Evolutionary conservation across 2,888 invertebrate species (phyloP).

Genomic region (Nomada flava): DNA sequence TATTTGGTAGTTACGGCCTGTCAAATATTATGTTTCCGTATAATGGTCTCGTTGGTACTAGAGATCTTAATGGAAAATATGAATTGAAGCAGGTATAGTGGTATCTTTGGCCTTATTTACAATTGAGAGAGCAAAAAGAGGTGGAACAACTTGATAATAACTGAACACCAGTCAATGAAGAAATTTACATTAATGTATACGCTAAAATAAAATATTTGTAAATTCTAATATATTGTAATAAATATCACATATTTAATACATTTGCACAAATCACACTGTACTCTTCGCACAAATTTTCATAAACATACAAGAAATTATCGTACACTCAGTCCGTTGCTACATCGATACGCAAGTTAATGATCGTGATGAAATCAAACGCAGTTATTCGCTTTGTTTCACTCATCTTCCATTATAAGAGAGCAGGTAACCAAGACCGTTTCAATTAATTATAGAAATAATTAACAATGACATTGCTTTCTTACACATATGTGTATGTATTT

Average conservation of each 20-base stretch:
- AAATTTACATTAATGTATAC: not conserved
- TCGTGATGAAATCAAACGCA: constrained; percentile 2
- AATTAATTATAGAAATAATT: constrained; percentile 7
- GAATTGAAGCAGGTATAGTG: constrained; percentile 68
- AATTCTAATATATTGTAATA: constrained; percentile 68
- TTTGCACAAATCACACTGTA: constrained; percentile 24
- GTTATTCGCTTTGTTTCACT: constrained; percentile 26
- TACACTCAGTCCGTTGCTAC: not conserved
- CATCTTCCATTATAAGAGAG: constrained; percentile 3
- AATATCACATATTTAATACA: constrained; percentile 68
- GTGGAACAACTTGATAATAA: not conserved
- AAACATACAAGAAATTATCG: not conserved
- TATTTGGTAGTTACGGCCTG: constrained; percentile 78
- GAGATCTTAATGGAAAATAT: constrained; percentile 68
- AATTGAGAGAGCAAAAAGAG: not conserved
- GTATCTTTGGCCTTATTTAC: constrained; percentile 2
- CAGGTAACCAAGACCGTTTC: not conserved
- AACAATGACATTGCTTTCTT: constrained; percentile 18
- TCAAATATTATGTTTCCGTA: constrained; percentile 77
- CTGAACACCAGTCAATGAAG: too few species aligned
- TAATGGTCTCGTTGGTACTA: constrained; percentile 74
- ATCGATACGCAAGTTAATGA: constrained; percentile 26
- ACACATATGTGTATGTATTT: not conserved
- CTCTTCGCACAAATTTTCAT: constrained; percentile 26
- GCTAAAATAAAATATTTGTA: constrained; percentile 8